Percentiles rank a stretch among this genome's conserved stretches.
These are phyloP conservation scores for Tachystola acroxantha DNA, from an alignment of 2,888 invertebrate genomes.

Conservation along the genomic window DNA sequence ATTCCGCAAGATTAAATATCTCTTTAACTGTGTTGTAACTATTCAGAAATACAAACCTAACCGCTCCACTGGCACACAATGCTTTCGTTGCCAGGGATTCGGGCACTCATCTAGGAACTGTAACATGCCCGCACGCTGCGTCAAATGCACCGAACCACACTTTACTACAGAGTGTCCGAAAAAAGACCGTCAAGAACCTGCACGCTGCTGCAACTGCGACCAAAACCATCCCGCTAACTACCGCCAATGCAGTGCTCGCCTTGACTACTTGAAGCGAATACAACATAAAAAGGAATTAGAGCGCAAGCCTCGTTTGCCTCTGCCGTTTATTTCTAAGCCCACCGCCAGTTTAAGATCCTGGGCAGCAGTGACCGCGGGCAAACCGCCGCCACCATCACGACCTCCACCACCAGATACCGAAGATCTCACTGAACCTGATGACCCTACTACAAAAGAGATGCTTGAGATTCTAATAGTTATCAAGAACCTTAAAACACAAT, in stretches of 20 bases:
- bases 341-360: neutral
- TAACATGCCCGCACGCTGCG: slow-evolving; percentile 10
- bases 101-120: slow-evolving; percentile 13
- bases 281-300: neutral
- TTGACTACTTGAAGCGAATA: neutral
- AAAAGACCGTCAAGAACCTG: neutral
- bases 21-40: slow-evolving; percentile 1
- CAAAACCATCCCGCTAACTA: slow-evolving; percentile 12
- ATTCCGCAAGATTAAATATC: slow-evolving; percentile 5
- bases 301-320: neutral
- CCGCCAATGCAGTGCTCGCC: slow-evolving; percentile 4
- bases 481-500: neutral
- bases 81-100: slow-evolving; percentile 14
- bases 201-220: slow-evolving; percentile 3
- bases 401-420: neutral
- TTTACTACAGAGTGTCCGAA: slow-evolving; percentile 9
- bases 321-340: neutral
- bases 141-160: slow-evolving; percentile 7
- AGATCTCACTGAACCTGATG: neutral
- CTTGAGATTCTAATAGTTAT: neutral
- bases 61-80: slow-evolving; percentile 8
- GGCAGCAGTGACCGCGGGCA: neutral
- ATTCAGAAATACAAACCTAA: slow-evolving; percentile 1
- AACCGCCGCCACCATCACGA: neutral
- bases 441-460: neutral